Base-by-base conservation (phyloP, 1,140 invertebrate species). In the Colletes gigas region DNA sequence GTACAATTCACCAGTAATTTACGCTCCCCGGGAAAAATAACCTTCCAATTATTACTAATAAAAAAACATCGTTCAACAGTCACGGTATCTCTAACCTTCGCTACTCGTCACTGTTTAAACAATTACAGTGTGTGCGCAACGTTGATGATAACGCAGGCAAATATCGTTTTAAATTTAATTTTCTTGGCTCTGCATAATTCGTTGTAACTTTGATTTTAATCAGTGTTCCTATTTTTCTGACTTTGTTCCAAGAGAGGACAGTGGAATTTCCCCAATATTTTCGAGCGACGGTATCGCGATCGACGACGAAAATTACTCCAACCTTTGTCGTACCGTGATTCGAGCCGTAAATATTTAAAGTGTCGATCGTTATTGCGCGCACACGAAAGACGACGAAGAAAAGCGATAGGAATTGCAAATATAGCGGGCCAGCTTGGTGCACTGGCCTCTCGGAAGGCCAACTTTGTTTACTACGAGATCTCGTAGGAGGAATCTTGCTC, bases 391-490 rank as follows among this genome's bases (percentile, higher is more conserved):
- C 54, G 30, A 60, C 70, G 70, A 65, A 65, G 78, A 67, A 69
- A 21, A 41, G 52, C 52, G 50, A 72, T 41, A 74, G 83, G 44
- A 83, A 81, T 77, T 60, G 52, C 76, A 83, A 85, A 80, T 76
- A 83, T 63, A 47, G 62, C 30, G 17, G 68, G 55, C 50, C 41
- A 54, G 15, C 70, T 10, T 19, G 74, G 67, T 76, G 62, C 81
- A 83, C 60, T 81, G 83, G 62, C 67, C 85, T 87, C 73, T 73
- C 19, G 59, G 74, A 87, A 84, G 80, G 76, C 59, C 76, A 79
- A 67, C 76, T 79, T 83, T 87, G 83, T 83, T 87, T 87, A 85
- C 77, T 62, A 21, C 54, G 21, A 19, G 47, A 72, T 77, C 72
- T 54, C 68, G 66, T 68, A 69, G 70, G 57, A 81, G 71, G 62